Evolutionary conservation across 2,888 invertebrate genomes (phyloP).

Genomic region (Girardia tigrina): DNA sequence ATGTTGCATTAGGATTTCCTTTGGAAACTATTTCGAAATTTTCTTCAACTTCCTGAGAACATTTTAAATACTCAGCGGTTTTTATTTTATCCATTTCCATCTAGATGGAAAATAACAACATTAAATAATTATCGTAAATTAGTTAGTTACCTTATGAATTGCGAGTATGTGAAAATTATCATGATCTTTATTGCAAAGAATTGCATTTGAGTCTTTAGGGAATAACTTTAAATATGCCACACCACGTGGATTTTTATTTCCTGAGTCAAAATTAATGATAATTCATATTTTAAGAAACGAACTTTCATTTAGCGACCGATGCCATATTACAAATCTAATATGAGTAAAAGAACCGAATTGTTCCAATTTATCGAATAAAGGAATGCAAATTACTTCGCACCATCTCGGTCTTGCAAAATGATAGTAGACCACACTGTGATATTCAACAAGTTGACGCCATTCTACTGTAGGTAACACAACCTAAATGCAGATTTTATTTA

Average conservation of each 20-base stretch:
- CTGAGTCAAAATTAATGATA: not conserved
- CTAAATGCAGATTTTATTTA: no score
- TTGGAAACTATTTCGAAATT: not conserved
- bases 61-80: not conserved
- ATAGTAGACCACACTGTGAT: not conserved
- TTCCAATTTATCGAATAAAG: not conserved
- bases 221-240: not conserved
- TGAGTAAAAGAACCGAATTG: not conserved
- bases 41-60: not conserved
- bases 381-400: not conserved
- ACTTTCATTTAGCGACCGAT: not conserved
- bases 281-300: not conserved
- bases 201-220: not conserved
- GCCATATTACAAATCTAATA: not conserved
- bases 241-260: not conserved
- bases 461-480: no score
- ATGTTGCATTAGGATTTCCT: not conserved
- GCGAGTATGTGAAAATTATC: not conserved
- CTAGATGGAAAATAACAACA: not conserved
- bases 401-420: not conserved
- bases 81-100: constrained; percentile 3
- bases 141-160: not conserved
- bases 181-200: not conserved
- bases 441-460: not conserved
- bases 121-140: not conserved